phyloP scores from a whole-genome alignment of 2,797 vertebrate genomes.

The Gouania willdenowi region DNA sequence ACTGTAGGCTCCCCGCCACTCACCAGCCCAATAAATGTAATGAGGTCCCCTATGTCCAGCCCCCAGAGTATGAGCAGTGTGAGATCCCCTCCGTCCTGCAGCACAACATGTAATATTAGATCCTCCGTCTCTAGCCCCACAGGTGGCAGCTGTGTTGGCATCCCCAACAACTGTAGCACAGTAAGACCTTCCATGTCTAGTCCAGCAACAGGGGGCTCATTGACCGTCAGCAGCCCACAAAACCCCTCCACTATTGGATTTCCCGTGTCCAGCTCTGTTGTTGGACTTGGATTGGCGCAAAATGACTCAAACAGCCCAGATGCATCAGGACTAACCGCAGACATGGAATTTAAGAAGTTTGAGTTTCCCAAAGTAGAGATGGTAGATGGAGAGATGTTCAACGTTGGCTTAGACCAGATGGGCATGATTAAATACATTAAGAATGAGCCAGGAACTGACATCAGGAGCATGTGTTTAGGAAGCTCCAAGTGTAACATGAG shows the following conservation, averaged over 20 bases:
- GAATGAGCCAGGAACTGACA: conserved; percentile 89
- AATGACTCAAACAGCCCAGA: conserved; percentile 86
- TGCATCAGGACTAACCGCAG: conserved; percentile 61
- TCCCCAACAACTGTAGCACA: conserved; percentile 77
- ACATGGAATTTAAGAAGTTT: conserved; percentile 84
- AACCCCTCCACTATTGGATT: conserved; percentile 80
- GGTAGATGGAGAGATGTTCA: conserved; percentile 84
- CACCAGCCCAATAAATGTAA: conserved; percentile 91
- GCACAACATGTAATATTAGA: conserved; percentile 79
- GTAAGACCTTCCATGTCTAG: conserved; percentile 87
- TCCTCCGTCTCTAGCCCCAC: conserved; percentile 92
- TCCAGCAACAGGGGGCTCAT: conserved; percentile 80
- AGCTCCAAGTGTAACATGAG: conserved; percentile 78
- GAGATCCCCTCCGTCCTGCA: conserved; percentile 90
- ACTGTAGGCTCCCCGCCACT: conserved; percentile 90
- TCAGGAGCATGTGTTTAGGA: conserved; percentile 88
- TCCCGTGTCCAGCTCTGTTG: conserved; percentile 76
- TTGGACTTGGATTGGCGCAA: conserved; percentile 80
- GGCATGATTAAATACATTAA: conserved; percentile 94
- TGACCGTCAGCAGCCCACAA: conserved; percentile 86
- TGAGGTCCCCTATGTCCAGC: conserved; percentile 95
- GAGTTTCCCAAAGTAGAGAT: conserved; percentile 93
- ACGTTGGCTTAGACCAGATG: conserved; percentile 82
- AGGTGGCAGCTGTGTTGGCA: conserved; percentile 67
- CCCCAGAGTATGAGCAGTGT: conserved; percentile 90